These are phyloP conservation scores for Hemibagrus wyckioides DNA, from an alignment of 2,113 vertebrate genomes.

Conservation along the genomic window DNA sequence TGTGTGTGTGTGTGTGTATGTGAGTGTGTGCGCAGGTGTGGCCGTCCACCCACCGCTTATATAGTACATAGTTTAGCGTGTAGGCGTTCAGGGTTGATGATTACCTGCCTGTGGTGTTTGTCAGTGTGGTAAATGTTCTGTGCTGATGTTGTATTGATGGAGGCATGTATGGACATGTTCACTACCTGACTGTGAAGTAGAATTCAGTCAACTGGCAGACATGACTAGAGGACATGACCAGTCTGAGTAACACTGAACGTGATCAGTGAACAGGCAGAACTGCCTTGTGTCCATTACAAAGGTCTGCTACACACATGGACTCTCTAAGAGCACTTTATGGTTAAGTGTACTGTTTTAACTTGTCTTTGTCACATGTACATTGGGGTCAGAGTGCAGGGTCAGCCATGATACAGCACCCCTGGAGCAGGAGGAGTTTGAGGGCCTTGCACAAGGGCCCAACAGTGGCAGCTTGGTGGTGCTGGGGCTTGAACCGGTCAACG, in stretches of 20 bases:
- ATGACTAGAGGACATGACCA: background rate
- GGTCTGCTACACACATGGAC: background rate
- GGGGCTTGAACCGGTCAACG: too few relatives aligned
- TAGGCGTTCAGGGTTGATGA: background rate
- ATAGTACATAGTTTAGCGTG: background rate
- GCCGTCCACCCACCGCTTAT: background rate
- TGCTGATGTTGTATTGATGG: background rate
- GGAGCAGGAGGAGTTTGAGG: too few relatives aligned
- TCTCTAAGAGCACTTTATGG: background rate
- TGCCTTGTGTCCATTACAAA: background rate
- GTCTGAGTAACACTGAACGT: background rate
- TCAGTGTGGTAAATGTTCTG: constrained; percentile 2
- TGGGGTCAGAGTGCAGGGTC: too few relatives aligned
- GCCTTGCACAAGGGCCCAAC: too few relatives aligned
- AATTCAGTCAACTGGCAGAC: background rate
- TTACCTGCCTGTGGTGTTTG: background rate
- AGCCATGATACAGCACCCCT: too few relatives aligned
- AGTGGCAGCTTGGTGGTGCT: too few relatives aligned
- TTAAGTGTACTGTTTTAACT: background rate
- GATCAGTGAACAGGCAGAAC: background rate
- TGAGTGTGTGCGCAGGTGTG: constrained; percentile 21
- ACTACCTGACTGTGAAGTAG: background rate
- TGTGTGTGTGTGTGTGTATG: too few relatives aligned
- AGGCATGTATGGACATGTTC: constrained; percentile 21
- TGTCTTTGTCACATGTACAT: too few relatives aligned